A percentile compares a stretch with the other conserved stretches of the same genome.
Conservation (phyloP, 2,113 vertebrate genomes). For the Plestiodon gilberti region DNA sequence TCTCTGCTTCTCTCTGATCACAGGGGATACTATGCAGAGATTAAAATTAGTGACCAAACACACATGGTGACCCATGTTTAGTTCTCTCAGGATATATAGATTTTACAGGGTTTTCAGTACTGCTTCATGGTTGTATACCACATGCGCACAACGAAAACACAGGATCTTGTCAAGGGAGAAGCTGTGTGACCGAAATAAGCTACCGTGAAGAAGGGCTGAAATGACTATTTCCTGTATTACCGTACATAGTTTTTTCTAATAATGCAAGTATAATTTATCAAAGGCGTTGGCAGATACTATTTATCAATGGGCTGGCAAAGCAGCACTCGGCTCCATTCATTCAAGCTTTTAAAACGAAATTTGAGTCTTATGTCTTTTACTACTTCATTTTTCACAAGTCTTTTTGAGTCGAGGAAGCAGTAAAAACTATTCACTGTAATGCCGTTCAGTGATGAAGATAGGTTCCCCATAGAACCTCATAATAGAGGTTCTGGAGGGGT, state of each 20-base stretch:
- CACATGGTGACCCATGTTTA: background rate
- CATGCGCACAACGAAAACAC: background rate
- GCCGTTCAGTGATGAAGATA: background rate
- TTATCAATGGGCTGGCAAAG: constrained; percentile 18
- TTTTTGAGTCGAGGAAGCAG: constrained; percentile 17
- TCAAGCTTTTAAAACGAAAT: constrained; percentile 31
- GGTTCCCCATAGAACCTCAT: constrained; percentile 22
- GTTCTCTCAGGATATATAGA: background rate
- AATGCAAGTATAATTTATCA: background rate
- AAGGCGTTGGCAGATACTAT: constrained; percentile 26
- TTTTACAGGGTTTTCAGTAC: background rate
- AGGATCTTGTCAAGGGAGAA: background rate
- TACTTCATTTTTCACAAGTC: constrained; percentile 43
- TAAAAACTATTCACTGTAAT: constrained; percentile 20
- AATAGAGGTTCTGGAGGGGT: background rate
- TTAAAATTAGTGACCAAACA: background rate
- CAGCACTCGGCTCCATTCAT: constrained; percentile 31
- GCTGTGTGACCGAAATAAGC: background rate
- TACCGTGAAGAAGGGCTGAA: background rate
- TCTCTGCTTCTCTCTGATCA: background rate
- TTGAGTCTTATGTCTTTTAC: constrained; percentile 4
- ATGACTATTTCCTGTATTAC: background rate
- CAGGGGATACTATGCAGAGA: background rate
- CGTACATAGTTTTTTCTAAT: constrained; percentile 21
- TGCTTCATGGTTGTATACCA: background rate